phyloP scores from a whole-genome alignment of 1,140 invertebrate species.

The Dreissena rostriformis region DNA sequence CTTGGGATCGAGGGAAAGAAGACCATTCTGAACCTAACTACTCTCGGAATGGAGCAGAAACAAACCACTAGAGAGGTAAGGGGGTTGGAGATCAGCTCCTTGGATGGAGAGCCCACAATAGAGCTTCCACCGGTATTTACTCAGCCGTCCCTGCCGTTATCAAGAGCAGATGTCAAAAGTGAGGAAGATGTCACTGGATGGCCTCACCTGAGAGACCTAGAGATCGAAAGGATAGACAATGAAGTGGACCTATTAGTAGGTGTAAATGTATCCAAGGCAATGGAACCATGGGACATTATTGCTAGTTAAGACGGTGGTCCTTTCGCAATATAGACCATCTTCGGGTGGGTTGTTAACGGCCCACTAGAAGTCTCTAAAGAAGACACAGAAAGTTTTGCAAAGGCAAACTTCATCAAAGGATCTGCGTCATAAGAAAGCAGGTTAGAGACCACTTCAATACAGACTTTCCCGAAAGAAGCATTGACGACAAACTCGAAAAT shows the following conservation, averaged over 20 bases:
- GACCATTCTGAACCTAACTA: no score
- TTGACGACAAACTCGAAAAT: not conserved
- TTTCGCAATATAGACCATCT: no score
- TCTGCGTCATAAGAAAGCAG: not conserved
- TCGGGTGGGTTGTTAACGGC: conserved; percentile 52
- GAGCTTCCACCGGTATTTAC: conserved; percentile 27
- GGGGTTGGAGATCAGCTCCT: no score
- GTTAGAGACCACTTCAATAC: not conserved
- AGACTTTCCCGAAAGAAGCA: not conserved
- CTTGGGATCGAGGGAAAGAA: no score
- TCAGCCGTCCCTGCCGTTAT: conserved; percentile 39
- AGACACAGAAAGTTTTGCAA: not conserved
- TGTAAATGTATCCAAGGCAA: no score
- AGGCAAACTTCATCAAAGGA: not conserved
- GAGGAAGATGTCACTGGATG: not conserved
- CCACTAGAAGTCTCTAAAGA: not conserved
- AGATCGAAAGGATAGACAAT: conserved; percentile 23
- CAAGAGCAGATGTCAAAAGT: conserved; percentile 19
- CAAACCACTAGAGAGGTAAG: no score
- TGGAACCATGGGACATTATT: no score
- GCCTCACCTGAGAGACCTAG: conserved; percentile 11
- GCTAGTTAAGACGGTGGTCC: no score
- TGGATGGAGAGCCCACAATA: no score
- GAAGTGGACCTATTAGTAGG: not conserved
- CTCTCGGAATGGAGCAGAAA: no score